phyloP scores from a whole-genome alignment of 2,113 vertebrate species.

The Capreolus pygargus region DNA sequence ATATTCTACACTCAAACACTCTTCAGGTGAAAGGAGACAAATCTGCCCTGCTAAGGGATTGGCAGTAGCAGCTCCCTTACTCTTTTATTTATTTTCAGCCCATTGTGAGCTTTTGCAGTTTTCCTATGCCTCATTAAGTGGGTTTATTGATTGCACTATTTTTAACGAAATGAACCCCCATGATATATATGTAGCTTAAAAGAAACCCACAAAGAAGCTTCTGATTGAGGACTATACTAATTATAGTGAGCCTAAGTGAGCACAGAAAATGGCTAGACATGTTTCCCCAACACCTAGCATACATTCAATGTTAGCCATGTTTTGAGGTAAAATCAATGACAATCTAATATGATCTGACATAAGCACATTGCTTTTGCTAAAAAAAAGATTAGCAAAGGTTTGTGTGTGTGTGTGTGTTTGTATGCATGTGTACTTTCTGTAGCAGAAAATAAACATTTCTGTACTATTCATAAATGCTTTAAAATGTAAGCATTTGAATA shows the following conservation, averaged over 20 bases:
- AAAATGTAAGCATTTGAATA: slow-evolving; percentile 16
- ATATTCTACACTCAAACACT: not conserved
- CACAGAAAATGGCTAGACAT: not conserved
- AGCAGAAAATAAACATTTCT: slow-evolving; percentile 11
- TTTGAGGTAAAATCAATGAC: slow-evolving; percentile 42
- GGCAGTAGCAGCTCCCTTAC: not conserved
- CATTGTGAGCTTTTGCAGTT: not conserved
- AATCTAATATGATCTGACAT: not conserved
- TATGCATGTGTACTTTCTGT: not conserved
- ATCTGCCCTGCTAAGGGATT: not conserved
- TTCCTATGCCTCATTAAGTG: slow-evolving; percentile 1
- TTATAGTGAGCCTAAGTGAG: not conserved
- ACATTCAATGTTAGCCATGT: not conserved
- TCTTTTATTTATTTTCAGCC: slow-evolving; percentile 7
- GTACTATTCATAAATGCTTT: slow-evolving; percentile 15
- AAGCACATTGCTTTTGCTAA: slow-evolving; percentile 21
- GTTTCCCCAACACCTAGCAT: not conserved
- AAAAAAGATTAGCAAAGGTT: not conserved
- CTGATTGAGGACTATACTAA: slow-evolving; percentile 19
- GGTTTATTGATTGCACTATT: slow-evolving; percentile 31
- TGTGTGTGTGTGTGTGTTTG: not conserved
- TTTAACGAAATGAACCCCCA: slow-evolving; percentile 45
- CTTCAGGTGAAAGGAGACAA: not conserved
- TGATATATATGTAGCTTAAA: slow-evolving; percentile 28
- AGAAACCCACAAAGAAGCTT: slow-evolving; percentile 32